Percentiles rank a stretch among this genome's conserved stretches.
Evolutionary conservation across 1,140 invertebrate genomes (phyloP).

Genomic region (Drosophila baimaii): DNA sequence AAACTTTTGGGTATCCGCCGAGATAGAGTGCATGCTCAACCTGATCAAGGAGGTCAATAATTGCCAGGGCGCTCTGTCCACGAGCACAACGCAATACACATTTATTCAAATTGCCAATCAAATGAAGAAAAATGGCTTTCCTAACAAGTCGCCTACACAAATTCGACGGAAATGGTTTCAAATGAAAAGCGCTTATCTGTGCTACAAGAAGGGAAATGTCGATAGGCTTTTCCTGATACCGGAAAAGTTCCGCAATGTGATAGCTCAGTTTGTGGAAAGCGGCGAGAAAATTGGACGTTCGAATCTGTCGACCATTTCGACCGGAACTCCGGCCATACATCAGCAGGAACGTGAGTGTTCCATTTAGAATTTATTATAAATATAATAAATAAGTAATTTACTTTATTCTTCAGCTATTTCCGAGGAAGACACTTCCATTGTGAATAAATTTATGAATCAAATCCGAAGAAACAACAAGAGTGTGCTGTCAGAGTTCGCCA

Average conservation of each 20-base stretch:
- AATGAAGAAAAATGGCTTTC: conserved; percentile 75
- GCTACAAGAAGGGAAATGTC: conserved; percentile 76
- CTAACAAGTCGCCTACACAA: conserved; percentile 76
- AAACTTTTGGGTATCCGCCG: conserved; percentile 75
- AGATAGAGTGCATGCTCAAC: conserved; percentile 78
- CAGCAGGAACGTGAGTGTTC: conserved; percentile 22
- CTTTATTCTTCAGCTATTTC: neutral
- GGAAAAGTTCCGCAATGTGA: conserved; percentile 67
- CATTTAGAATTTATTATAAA: neutral
- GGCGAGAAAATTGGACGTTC: conserved; percentile 49
- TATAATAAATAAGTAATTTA: neutral
- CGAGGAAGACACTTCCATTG: conserved; percentile 15
- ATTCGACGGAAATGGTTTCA: conserved; percentile 79
- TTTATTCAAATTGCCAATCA: conserved; percentile 74
- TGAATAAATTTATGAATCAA: conserved; percentile 55
- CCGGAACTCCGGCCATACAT: conserved; percentile 17
- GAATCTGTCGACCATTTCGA: conserved; percentile 34
- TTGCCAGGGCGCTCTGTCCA: conserved; percentile 50
- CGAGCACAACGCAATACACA: conserved; percentile 70
- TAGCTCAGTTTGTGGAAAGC: conserved; percentile 75
- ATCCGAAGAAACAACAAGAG: conserved; percentile 61
- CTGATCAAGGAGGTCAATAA: conserved; percentile 64
- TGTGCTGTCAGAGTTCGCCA: conserved; percentile 50
- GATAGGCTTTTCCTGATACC: conserved; percentile 70
- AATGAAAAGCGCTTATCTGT: conserved; percentile 79